Percentiles rank a stretch among this genome's conserved stretches.
phyloP scores from a whole-genome alignment of 2,888 invertebrate species.

The Hydroisotoma schaefferi region DNA sequence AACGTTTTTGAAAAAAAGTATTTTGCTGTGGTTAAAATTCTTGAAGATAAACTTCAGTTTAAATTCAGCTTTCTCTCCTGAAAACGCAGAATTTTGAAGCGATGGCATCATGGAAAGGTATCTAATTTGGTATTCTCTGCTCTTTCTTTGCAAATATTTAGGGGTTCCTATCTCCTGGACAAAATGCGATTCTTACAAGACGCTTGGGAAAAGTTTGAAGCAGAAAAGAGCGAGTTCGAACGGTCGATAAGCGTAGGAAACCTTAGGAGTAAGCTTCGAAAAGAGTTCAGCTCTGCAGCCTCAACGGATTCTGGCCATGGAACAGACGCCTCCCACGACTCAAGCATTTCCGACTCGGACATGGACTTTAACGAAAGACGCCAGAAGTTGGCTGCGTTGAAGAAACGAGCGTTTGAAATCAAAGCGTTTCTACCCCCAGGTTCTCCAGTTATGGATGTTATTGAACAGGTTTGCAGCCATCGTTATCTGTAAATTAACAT shows the following conservation, averaged over 20 bases:
- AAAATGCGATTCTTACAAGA: constrained; percentile 48
- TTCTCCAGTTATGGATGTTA: constrained; percentile 44
- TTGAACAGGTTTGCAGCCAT: constrained; percentile 45
- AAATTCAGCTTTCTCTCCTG: no score
- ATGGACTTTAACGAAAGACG: constrained; percentile 45
- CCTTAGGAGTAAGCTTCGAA: constrained; percentile 16
- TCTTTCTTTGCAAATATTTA: no score
- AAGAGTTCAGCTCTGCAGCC: constrained; percentile 44
- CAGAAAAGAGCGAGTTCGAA: constrained; percentile 45
- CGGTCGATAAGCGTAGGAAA: constrained; percentile 34
- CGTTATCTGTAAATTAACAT: no score
- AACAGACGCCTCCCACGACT: constrained; percentile 47
- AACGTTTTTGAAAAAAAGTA: background rate
- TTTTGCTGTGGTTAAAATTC: background rate
- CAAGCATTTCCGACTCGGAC: constrained; percentile 47
- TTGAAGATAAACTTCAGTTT: background rate
- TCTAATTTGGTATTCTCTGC: no score
- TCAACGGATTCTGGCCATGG: constrained; percentile 48
- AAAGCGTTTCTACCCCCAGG: constrained; percentile 46
- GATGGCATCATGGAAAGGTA: no score
- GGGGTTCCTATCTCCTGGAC: constrained; percentile 46
- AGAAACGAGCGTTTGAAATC: constrained; percentile 44
- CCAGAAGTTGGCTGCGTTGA: constrained; percentile 43
- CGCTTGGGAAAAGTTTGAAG: constrained; percentile 48
- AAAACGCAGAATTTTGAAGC: no score